phyloP scores from a whole-genome alignment of 2,113 vertebrate species.

The Mus pahari region DNA sequence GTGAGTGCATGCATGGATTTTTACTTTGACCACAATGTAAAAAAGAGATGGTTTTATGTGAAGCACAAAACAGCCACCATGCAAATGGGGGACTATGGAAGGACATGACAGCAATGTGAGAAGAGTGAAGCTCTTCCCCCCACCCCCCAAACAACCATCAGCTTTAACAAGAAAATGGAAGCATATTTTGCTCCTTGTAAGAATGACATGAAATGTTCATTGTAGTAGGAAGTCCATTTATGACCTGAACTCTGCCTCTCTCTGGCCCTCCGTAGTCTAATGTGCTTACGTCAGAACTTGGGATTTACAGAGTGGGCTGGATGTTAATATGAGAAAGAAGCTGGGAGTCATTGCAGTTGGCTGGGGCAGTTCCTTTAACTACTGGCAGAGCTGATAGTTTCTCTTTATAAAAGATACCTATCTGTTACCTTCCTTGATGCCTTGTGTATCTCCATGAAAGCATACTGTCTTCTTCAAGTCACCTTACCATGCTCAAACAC shows the following conservation, averaged over 20 bases:
- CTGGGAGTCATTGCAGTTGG: background rate
- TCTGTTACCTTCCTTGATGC: conserved; percentile 35
- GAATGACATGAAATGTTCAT: background rate
- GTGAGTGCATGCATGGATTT: background rate
- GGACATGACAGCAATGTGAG: background rate
- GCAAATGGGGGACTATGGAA: background rate
- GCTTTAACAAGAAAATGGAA: conserved; percentile 19
- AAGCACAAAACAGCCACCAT: background rate
- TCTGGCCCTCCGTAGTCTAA: background rate
- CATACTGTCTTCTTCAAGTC: background rate
- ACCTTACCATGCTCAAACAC: background rate
- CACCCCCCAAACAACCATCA: background rate
- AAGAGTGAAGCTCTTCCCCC: background rate
- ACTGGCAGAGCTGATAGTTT: background rate
- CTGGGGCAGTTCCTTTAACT: background rate
- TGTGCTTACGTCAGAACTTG: conserved; percentile 40
- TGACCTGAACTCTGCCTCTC: background rate
- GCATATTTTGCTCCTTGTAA: background rate
- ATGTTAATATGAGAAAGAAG: background rate
- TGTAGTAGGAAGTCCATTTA: conserved; percentile 40
- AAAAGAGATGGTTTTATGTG: background rate
- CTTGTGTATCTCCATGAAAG: background rate
- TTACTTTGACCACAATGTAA: background rate
- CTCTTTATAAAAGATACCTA: background rate
- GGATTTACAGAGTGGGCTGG: background rate